Evolutionary conservation across 2,113 vertebrate genomes (phyloP), one percentile per base, ranked within the genome.

Genomic region (Hypomesus transpacificus): DNA sequence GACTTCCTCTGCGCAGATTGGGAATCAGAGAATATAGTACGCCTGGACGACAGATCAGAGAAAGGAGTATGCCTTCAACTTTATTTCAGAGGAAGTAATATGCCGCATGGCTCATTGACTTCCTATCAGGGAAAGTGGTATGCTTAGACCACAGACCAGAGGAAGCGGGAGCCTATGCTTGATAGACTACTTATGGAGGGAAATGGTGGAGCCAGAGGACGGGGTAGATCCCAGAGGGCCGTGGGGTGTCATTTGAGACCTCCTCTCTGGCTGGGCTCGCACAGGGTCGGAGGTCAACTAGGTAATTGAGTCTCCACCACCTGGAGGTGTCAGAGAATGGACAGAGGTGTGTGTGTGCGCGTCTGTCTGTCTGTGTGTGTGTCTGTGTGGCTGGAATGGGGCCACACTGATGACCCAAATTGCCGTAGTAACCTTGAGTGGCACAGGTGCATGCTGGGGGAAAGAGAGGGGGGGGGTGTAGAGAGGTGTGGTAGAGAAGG

Each of bases 261-360:
- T 28, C 39, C 14, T 75, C 72, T 74, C 82, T 82, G 77, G 80
- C 81, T 77, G 74, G 76, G 71, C 83, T 85, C 83, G 80, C 63
- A 69, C 77, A 83, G 74, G 87, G 84, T 86, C 84, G 79, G 70
- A 79, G 86, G 86, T 86, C 86, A 87, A 82, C 79, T 80, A 66
- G 17, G 82, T 87, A 88, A 87, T 89, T 77, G 85, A 88, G 85
- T 89, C 85, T 85, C 84, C 83, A 83, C 83, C 85, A 85, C 86
- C 85, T 86, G 83, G 80, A 73, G 58, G 76, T 86, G 86, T 89
- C 84, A 87, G 85, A 79, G 83, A 86, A 83, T 87, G 83, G 77
- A 80, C 85, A 85, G 84, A 82, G 77, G 20, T 8, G 20, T 39
- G 28, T 54, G 20, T 39, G 28, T 39, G 16, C 11, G 5, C 11